These are phyloP conservation scores for Acleris holmiana DNA, from an alignment of 2,888 invertebrate genomes.

Conservation along the genomic window DNA sequence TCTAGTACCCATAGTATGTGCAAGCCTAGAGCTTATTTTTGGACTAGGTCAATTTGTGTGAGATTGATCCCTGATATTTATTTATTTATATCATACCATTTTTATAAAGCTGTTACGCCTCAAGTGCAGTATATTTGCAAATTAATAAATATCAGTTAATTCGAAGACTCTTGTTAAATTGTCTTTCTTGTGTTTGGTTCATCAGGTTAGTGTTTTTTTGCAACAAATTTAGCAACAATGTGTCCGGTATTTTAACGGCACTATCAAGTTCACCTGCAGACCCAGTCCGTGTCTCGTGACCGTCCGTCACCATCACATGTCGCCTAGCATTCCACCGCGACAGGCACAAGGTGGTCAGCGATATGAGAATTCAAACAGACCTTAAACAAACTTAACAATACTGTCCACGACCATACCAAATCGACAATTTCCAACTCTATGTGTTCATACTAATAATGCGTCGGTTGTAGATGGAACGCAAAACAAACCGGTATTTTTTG, in stretches of 20 bases:
- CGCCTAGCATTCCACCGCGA: slow-evolving; percentile 40
- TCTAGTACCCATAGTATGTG: too few relatives aligned
- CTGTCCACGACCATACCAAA: not conserved
- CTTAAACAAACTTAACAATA: slow-evolving; percentile 37
- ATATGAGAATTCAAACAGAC: slow-evolving; percentile 46
- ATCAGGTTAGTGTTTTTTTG: not conserved
- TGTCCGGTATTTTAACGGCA: slow-evolving; percentile 3
- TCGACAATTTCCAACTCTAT: slow-evolving; percentile 35
- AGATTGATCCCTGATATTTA: too few relatives aligned
- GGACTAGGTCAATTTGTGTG: too few relatives aligned
- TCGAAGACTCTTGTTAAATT: too few relatives aligned
- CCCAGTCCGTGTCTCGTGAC: slow-evolving; percentile 24
- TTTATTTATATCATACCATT: too few relatives aligned
- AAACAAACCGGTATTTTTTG: slow-evolving; percentile 18
- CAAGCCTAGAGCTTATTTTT: too few relatives aligned
- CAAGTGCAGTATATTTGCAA: too few relatives aligned
- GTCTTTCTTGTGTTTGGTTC: not conserved
- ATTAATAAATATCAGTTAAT: too few relatives aligned
- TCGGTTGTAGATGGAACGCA: not conserved
- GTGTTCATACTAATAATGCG: slow-evolving; percentile 9
- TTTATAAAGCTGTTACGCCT: too few relatives aligned
- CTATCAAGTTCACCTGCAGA: slow-evolving; percentile 43
- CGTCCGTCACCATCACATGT: slow-evolving; percentile 38
- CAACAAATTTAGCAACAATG: not conserved
- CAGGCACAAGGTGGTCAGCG: slow-evolving; percentile 58